A percentile compares a stretch with the other conserved stretches of the same genome.
These are phyloP conservation scores for Catagonus wagneri DNA, from an alignment of 2,113 vertebrate genomes.

Conservation along the genomic window DNA sequence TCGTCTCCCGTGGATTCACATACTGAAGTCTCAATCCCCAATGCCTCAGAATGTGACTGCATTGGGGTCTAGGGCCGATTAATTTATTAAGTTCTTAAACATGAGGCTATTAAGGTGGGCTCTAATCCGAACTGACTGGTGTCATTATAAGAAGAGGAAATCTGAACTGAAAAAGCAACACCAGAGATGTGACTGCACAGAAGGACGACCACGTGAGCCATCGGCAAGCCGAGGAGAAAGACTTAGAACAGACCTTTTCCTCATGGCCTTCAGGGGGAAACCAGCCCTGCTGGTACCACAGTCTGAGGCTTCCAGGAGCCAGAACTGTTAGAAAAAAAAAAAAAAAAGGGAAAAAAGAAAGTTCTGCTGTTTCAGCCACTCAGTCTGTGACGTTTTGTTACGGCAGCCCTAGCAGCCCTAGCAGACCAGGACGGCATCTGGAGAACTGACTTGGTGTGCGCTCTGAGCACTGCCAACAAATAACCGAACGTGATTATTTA, in stretches of 20 bases:
- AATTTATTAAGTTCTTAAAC: not conserved
- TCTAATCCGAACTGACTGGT: not conserved
- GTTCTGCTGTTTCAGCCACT: not conserved
- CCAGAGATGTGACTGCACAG: not conserved
- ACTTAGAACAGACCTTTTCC: not conserved
- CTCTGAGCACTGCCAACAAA: not conserved
- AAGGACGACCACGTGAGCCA: fast-evolving
- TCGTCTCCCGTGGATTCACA: not conserved
- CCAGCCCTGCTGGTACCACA: not conserved
- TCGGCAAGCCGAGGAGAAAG: not conserved
- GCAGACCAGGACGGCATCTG: not conserved
- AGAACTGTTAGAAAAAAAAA: no score
- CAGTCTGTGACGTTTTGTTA: fast-evolving
- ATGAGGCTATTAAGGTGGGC: not conserved
- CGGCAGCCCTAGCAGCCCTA: not conserved
- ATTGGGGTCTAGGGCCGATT: not conserved
- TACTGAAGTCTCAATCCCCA: not conserved
- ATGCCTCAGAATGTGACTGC: not conserved
- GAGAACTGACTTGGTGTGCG: not conserved
- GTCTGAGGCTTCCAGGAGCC: not conserved
- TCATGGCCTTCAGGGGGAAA: not conserved
- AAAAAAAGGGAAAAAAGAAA: not conserved
- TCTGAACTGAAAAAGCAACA: not conserved
- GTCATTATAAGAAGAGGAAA: not conserved
- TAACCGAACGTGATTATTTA: not conserved